phyloP scores from a whole-genome alignment of 2,888 invertebrate species.

The Lepeophtheirus nordmannii region DNA sequence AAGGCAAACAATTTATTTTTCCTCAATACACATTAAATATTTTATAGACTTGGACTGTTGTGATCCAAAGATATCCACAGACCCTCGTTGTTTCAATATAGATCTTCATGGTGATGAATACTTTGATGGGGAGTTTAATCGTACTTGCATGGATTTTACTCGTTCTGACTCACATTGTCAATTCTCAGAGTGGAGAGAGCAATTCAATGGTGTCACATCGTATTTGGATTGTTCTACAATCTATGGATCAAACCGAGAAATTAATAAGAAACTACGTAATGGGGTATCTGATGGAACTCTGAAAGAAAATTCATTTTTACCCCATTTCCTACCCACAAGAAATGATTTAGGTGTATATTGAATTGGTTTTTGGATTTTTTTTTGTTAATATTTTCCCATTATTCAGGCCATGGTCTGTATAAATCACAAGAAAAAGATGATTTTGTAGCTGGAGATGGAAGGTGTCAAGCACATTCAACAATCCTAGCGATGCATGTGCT shows the following conservation, averaged over 20 bases:
- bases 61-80: not conserved
- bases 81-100: conserved; percentile 16
- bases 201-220: conserved; percentile 13
- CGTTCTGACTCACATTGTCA: conserved; percentile 13
- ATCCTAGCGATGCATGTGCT: conserved; percentile 24
- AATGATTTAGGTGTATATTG: conserved; percentile 11
- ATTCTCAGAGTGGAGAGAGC: conserved; percentile 7
- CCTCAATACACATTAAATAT: not conserved
- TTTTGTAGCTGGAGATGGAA: conserved; percentile 23
- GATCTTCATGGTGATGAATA: conserved; percentile 13
- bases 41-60: conserved; percentile 15
- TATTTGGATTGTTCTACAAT: conserved; percentile 14
- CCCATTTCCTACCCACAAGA: conserved; percentile 14
- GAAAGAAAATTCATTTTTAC: not conserved
- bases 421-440: conserved; percentile 6
- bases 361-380: not conserved
- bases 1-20: too few species aligned
- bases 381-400: not conserved
- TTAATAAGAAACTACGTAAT: not conserved
- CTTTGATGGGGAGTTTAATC: conserved; percentile 7
- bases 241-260: conserved; percentile 10
- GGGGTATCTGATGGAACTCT: conserved; percentile 8
- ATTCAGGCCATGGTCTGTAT: not conserved
- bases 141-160: conserved; percentile 18
- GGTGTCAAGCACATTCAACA: conserved; percentile 23